phyloP scores from a whole-genome alignment of 2,113 vertebrate species.

The Psammodynastes pulverulentus region DNA sequence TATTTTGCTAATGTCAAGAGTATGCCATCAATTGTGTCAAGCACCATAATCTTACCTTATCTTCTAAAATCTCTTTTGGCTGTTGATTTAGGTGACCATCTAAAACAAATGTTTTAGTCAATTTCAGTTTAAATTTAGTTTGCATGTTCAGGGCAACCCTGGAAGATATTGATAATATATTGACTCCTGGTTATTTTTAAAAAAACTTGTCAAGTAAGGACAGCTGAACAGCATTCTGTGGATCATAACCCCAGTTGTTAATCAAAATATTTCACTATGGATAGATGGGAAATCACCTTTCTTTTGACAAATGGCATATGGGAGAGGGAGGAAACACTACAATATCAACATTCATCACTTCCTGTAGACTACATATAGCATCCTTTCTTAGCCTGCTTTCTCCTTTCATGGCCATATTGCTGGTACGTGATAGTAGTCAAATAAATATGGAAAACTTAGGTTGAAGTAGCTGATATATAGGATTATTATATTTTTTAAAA shows the following conservation, averaged over 20 bases:
- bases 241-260: not conserved
- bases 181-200: not conserved
- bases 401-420: not conserved
- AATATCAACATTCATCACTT: not conserved
- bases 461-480: not conserved
- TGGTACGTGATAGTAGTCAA: not conserved
- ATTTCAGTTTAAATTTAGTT: not conserved
- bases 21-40: not conserved
- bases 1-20: not conserved
- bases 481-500: not conserved
- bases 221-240: not conserved
- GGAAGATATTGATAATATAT: not conserved
- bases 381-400: not conserved
- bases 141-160: not conserved
- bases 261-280: not conserved
- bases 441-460: not conserved
- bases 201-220: not conserved
- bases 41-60: constrained; percentile 45
- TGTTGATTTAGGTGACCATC: constrained; percentile 42
- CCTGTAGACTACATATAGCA: not conserved
- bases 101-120: constrained; percentile 25
- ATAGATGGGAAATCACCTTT: not conserved
- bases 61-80: constrained; percentile 32
- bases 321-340: not conserved
- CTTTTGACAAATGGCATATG: not conserved